Evolutionary conservation across 64 coral and sea anemone genomes (phyloP).

Genomic region (Porites lutea): DNA sequence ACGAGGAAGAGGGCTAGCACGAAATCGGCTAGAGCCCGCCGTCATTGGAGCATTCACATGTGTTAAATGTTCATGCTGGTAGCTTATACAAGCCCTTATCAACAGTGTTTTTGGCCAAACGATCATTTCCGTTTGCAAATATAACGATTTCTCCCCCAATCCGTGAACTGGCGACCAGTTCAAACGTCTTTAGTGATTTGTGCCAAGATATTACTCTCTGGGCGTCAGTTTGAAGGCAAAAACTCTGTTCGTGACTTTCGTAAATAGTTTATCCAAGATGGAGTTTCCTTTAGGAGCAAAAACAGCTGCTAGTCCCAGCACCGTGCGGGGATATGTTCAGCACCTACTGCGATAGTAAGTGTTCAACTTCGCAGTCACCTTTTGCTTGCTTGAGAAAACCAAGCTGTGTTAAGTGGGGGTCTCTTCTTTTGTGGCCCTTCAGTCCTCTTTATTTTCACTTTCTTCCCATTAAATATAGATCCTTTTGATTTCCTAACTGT

Average conservation of each 20-base stretch:
- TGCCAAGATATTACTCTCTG: background rate
- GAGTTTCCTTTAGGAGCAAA: background rate
- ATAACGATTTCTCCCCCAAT: background rate
- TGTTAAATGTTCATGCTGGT: background rate
- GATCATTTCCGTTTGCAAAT: background rate
- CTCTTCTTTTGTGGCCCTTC: conserved; percentile 16
- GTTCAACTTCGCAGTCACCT: conserved; percentile 2
- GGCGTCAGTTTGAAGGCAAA: background rate
- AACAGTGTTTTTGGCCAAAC: background rate
- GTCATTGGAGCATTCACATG: background rate
- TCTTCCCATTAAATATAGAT: background rate
- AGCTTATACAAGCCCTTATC: background rate
- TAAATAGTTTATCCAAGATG: conserved; percentile 5
- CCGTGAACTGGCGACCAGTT: background rate
- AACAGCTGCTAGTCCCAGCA: conserved; percentile 41
- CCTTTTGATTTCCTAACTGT: background rate
- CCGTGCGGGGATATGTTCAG: background rate
- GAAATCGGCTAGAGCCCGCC: too few species aligned
- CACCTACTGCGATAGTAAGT: conserved; percentile 2
- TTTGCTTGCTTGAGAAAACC: background rate
- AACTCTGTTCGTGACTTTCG: background rate
- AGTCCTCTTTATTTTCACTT: background rate
- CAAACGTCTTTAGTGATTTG: background rate
- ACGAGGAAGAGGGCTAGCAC: too few species aligned
- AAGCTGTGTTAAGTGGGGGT: conserved; percentile 27